These are phyloP conservation scores for Ameiurus melas DNA, from an alignment of 2,113 vertebrate genomes.

Conservation along the genomic window DNA sequence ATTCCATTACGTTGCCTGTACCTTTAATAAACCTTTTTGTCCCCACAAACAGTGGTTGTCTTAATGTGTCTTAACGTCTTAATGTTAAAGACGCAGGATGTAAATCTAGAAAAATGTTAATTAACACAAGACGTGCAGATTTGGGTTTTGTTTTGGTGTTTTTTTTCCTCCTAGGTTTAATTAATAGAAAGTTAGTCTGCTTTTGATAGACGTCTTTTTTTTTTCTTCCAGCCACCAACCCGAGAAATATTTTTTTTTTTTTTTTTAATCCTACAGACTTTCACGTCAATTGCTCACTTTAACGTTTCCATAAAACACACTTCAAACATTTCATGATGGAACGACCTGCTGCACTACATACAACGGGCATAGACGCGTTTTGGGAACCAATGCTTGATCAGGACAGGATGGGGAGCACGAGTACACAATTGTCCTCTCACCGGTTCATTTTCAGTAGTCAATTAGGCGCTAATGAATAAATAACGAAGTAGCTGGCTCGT, in stretches of 20 bases:
- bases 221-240: background rate
- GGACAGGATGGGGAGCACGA: background rate
- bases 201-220: background rate
- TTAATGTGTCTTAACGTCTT: background rate
- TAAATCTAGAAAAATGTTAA: no score
- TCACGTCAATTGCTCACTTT: background rate
- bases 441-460: no score
- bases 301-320: no score
- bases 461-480: no score
- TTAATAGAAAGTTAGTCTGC: background rate
- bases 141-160: no score
- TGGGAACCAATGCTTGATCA: background rate
- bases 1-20: constrained; percentile 12
- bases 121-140: no score
- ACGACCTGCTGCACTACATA: no score
- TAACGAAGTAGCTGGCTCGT: no score
- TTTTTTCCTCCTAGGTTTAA: background rate
- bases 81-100: background rate
- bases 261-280: no score
- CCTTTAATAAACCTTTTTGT: constrained; percentile 20
- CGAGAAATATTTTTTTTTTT: background rate
- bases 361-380: background rate
- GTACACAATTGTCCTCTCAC: background rate
- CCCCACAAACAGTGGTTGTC: background rate
- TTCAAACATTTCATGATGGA: no score